Evolutionary conservation across 2,797 vertebrate species (phyloP), one percentile per base, ranked within the genome.

Genomic region (Kryptopterus vitreolus): DNA sequence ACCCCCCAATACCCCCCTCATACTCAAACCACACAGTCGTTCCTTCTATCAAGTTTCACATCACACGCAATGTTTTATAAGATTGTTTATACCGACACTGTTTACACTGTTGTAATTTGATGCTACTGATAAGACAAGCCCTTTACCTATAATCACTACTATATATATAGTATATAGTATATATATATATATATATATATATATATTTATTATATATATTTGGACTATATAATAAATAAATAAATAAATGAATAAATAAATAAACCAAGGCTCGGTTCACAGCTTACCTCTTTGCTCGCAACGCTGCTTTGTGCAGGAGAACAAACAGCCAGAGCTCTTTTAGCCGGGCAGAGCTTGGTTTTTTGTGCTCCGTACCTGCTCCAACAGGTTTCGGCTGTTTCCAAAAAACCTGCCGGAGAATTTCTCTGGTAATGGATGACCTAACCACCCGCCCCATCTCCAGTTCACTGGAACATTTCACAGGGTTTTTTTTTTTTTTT

Each of bases 351-450:
- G 35, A 72, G 63, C 58, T 80, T 82, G 33, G 53, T 55, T 70
- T 82, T n/a, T 83, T 75, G 26, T 22, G 29, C 76, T 52, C n/a
- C 15, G 20, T 63, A 88, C 85, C 87, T 87, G 85, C 83, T 73
- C 80, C 61, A 33, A 88, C 87, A 85, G 87, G 87, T 87, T 86
- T 84, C 76, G 53, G 73, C 77, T 73, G 74, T 81, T 86, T 86
- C 83, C 59, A 74, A 73, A 74, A 70, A 74, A 78, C 68, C 71
- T 83, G 82, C 79, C 24, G 76, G 74, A 83, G 52, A 85, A 84
- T 83, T 87, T 87, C 88, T 85, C 73, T 79, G 75, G 79, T 80
- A 84, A 43, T 80, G 57, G 35, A 71, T 65, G 53, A 83, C 31
- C 76, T 73, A 80, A 78, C 71, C 70, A 74, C 38, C 61, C 78